Evolutionary conservation across 1,140 invertebrate species (phyloP).

Genomic region (Lasioglossum albipes): DNA sequence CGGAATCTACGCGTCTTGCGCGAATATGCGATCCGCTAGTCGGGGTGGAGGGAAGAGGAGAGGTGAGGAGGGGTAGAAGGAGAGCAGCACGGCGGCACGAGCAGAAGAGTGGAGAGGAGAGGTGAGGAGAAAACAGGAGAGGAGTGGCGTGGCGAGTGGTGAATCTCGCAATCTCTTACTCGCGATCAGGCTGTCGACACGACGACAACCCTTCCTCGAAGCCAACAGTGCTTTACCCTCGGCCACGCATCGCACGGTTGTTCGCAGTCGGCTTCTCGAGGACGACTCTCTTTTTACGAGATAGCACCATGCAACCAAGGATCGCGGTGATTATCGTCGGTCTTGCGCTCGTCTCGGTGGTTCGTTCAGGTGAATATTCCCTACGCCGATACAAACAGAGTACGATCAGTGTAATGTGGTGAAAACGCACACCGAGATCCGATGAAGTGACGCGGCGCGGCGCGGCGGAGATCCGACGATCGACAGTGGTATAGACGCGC

Average conservation of each 20-base stretch:
- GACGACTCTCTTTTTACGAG: conserved; percentile 4
- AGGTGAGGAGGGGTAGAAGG: neutral
- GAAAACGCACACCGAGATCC: too few species aligned
- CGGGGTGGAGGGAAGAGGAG: neutral
- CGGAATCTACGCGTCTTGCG: conserved; percentile 14
- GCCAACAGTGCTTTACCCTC: conserved; percentile 35
- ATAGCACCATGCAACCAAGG: conserved; percentile 51
- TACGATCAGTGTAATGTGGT: too few species aligned
- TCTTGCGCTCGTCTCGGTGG: conserved; percentile 33
- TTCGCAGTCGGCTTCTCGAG: conserved; percentile 16
- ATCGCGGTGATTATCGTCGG: conserved; percentile 32
- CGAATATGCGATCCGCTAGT: neutral
- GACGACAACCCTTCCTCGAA: conserved; percentile 39
- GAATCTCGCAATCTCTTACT: conserved; percentile 46
- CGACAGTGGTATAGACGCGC: too few species aligned
- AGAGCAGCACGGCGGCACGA: conserved; percentile 14
- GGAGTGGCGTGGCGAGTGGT: conserved; percentile 39
- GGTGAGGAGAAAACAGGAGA: neutral
- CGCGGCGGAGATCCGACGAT: too few species aligned
- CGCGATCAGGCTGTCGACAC: conserved; percentile 55
- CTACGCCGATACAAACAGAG: too few species aligned
- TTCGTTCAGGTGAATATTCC: conserved; percentile 46
- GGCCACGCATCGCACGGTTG: conserved; percentile 25
- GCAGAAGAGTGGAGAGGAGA: neutral
- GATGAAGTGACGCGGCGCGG: too few species aligned